Conservation (phyloP, 2,888 invertebrate species). For the Pollenia labialis region DNA sequence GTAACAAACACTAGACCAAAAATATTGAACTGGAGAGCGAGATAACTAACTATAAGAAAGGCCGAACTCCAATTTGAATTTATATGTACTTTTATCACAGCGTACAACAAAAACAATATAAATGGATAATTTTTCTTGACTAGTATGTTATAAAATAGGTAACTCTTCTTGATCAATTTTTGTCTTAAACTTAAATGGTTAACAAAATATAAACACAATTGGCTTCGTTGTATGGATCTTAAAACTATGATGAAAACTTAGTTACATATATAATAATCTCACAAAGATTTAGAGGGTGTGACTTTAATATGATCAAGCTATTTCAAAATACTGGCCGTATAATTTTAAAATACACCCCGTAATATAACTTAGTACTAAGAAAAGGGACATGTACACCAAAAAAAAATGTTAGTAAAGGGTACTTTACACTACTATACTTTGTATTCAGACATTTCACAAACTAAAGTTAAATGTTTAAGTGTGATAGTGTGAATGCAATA, state of each 20-base stretch:
- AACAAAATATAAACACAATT: not conserved
- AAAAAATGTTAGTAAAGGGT: slow-evolving; percentile 32
- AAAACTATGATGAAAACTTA: slow-evolving; percentile 25
- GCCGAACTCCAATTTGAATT: not conserved
- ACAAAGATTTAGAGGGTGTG: slow-evolving; percentile 23
- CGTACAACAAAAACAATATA: slow-evolving; percentile 4
- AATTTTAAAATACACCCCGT: not conserved
- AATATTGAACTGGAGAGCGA: not conserved
- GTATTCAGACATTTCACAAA: no score
- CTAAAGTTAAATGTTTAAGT: no score
- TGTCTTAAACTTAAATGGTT: slow-evolving; percentile 31
- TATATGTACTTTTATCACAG: slow-evolving; percentile 19
- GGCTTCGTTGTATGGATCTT: slow-evolving; percentile 33
- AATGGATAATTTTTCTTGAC: slow-evolving; percentile 3
- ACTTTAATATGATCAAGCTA: slow-evolving; percentile 6
- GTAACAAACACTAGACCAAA: no score
- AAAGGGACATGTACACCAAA: slow-evolving; percentile 12
- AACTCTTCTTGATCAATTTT: not conserved
- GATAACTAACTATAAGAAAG: no score
- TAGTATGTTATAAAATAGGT: not conserved
- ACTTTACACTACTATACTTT: no score
- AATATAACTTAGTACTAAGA: slow-evolving; percentile 16
- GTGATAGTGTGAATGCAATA: no score
- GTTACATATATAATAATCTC: slow-evolving; percentile 32
- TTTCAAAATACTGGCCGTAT: slow-evolving; percentile 21